Evolutionary conservation across 2,113 vertebrate genomes (phyloP).

Genomic region (Tychaedon coryphoeus): DNA sequence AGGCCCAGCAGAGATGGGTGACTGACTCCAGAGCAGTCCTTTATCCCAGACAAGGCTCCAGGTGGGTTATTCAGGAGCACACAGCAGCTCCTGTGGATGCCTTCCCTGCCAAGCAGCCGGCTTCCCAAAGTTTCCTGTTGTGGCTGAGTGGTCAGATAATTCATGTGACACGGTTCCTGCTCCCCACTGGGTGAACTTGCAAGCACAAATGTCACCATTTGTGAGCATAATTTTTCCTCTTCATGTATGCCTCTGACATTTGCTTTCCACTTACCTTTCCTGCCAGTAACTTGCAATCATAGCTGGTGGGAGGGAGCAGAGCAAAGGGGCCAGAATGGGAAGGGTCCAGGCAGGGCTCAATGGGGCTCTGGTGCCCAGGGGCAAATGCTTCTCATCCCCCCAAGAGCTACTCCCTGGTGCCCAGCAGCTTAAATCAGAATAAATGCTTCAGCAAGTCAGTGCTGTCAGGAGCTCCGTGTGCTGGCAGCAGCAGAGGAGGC

Average conservation of each 20-base stretch:
- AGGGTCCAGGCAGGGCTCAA: neutral
- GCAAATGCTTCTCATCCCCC: neutral
- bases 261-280: constrained; percentile 38
- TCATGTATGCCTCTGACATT: constrained; percentile 38
- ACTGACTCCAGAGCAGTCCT: neutral
- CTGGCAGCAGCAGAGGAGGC: neutral
- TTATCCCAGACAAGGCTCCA: neutral
- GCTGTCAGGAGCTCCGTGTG: neutral
- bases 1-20: neutral
- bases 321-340: neutral
- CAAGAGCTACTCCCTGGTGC: neutral
- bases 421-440: neutral
- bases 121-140: neutral
- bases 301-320: neutral
- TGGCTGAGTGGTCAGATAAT: constrained; percentile 46
- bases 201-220: constrained; percentile 55
- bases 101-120: neutral
- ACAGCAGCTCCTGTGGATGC: neutral
- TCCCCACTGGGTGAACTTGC: constrained; percentile 2
- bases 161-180: constrained; percentile 1
- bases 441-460: neutral
- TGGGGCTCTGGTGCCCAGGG: neutral
- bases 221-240: constrained; percentile 31
- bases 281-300: neutral
- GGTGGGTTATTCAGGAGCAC: neutral